Conservation (phyloP, 2,888 invertebrate genomes). For the Eupithecia subumbrata region DNA sequence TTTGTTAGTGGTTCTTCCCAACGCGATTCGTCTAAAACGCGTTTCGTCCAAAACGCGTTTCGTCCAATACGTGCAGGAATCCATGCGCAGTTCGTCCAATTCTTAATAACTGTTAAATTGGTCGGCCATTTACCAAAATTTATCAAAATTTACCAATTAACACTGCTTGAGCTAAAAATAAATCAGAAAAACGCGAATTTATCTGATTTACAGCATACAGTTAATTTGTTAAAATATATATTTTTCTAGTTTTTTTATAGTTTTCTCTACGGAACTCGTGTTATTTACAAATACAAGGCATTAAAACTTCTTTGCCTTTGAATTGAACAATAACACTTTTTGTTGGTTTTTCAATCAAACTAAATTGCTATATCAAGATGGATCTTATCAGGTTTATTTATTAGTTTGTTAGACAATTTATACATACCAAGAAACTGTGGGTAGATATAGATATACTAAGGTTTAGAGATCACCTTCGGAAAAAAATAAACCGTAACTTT, state of each 20-base stretch:
- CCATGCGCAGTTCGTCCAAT: too few relatives aligned
- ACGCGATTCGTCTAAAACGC: too few relatives aligned
- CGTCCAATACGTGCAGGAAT: too few relatives aligned
- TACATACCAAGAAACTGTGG: neutral
- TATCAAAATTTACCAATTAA: too few relatives aligned
- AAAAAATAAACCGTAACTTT: neutral
- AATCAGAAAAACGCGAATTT: too few relatives aligned
- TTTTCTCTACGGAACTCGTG: neutral
- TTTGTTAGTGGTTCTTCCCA: too few relatives aligned
- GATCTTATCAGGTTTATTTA: constrained; percentile 13
- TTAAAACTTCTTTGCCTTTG: neutral
- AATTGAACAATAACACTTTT: constrained; percentile 11
- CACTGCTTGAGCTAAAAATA: too few relatives aligned
- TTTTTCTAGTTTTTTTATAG: neutral
- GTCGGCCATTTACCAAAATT: too few relatives aligned
- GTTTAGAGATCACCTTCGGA: neutral
- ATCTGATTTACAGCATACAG: too few relatives aligned
- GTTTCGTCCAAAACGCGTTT: too few relatives aligned
- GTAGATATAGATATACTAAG: neutral
- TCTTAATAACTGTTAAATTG: too few relatives aligned
- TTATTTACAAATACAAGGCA: neutral
- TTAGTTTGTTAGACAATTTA: neutral
- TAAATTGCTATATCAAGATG: constrained; percentile 23
- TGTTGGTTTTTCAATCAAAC: constrained; percentile 19
- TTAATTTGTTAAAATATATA: neutral